A percentile compares a stretch with the other conserved stretches of the same genome.
Evolutionary conservation across 2,113 vertebrate genomes (phyloP).

Genomic region (Ptyas mucosa): DNA sequence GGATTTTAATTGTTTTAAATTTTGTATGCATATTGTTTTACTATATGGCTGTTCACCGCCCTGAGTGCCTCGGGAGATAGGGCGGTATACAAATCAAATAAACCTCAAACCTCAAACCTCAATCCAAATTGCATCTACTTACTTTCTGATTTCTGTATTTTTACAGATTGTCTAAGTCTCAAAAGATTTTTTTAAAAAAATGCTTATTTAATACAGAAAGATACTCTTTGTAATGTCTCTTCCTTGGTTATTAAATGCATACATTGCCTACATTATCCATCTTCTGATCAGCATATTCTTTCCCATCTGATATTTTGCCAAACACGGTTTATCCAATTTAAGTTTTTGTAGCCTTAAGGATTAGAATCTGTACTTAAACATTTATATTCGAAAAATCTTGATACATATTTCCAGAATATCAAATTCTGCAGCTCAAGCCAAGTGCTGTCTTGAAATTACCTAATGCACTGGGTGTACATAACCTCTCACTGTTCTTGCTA

Average conservation of each 20-base stretch:
- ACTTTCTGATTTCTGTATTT: not conserved
- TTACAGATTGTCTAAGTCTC: not conserved
- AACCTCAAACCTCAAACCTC: no score
- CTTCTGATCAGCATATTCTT: not conserved
- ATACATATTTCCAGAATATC: not conserved
- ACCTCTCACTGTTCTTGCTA: not conserved
- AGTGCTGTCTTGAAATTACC: not conserved
- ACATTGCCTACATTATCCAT: not conserved
- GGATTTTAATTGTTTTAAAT: no score
- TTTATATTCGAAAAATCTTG: not conserved
- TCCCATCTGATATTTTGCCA: not conserved
- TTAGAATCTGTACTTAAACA: not conserved
- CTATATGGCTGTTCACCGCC: no score
- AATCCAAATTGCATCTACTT: not conserved
- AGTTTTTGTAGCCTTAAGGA: not conserved
- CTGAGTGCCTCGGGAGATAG: no score
- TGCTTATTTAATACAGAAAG: not conserved
- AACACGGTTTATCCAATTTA: not conserved
- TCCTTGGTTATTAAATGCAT: not conserved
- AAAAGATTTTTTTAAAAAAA: not conserved
- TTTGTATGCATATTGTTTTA: no score
- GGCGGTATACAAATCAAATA: no score
- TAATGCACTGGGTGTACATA: not conserved
- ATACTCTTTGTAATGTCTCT: not conserved
- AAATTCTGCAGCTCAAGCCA: not conserved